phyloP scores from a whole-genome alignment of 2,888 invertebrate species.

The Calliphora vomitoria region DNA sequence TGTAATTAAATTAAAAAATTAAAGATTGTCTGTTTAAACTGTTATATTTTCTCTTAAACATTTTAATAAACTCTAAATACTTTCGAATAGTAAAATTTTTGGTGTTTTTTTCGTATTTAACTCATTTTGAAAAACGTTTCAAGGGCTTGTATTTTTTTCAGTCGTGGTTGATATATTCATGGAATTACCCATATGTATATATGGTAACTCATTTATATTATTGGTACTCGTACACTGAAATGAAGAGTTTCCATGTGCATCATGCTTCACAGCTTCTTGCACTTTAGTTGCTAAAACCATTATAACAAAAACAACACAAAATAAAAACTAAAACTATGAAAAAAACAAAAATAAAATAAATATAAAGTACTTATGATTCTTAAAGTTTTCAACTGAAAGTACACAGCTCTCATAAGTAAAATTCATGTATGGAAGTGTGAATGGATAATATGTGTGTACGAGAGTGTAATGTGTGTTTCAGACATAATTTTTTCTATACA shows the following conservation, averaged over 20 bases:
- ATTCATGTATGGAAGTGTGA: slow-evolving; percentile 30
- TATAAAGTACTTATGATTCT: slow-evolving; percentile 68
- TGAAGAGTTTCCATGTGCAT: slow-evolving; percentile 62
- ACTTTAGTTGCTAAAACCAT: slow-evolving; percentile 69
- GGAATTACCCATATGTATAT: background rate
- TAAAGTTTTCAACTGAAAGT: slow-evolving; percentile 46
- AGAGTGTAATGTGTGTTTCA: slow-evolving; percentile 6
- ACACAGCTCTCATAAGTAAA: slow-evolving; percentile 1
- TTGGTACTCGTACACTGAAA: slow-evolving; percentile 14
- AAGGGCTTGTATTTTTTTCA: too few relatives aligned
- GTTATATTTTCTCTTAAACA: too few relatives aligned
- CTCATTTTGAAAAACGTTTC: too few relatives aligned
- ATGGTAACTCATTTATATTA: slow-evolving; percentile 61
- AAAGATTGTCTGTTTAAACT: too few relatives aligned
- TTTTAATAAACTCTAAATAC: too few relatives aligned
- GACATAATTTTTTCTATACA: slow-evolving; percentile 3
- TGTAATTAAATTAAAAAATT: too few relatives aligned
- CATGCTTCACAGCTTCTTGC: slow-evolving; percentile 74
- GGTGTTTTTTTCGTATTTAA: too few relatives aligned
- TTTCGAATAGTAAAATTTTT: too few relatives aligned
- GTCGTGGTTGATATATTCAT: too few relatives aligned
- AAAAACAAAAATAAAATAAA: slow-evolving; percentile 27
- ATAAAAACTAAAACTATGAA: slow-evolving; percentile 42
- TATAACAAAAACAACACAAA: slow-evolving; percentile 35
- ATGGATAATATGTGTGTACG: background rate